These are phyloP conservation scores for Miniopterus natalensis DNA, from an alignment of 2,113 vertebrate genomes.

Conservation along the genomic window DNA sequence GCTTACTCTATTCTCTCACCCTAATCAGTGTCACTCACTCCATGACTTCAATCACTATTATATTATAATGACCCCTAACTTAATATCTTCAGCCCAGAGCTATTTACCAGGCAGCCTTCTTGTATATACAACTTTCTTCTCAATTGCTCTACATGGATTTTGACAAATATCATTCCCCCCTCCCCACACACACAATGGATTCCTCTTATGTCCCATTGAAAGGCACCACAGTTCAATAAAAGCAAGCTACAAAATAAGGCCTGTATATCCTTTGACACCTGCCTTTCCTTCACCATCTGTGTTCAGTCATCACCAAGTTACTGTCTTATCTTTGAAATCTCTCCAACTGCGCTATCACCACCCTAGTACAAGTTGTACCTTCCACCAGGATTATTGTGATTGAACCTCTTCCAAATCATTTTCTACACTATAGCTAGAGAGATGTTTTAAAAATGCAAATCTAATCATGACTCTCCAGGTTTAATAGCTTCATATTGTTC, in stretches of 20 bases:
- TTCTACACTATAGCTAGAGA: background rate
- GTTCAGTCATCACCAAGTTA: background rate
- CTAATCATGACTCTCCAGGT: background rate
- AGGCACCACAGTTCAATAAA: background rate
- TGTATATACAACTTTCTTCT: background rate
- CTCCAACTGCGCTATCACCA: background rate
- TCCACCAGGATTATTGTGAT: background rate
- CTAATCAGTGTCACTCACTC: background rate
- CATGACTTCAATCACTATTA: background rate
- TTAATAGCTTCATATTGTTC: background rate
- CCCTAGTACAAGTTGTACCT: background rate
- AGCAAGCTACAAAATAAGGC: background rate
- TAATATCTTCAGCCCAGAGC: background rate
- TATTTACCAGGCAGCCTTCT: background rate
- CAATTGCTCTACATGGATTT: background rate
- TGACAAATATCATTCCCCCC: background rate
- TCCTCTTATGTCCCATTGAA: background rate
- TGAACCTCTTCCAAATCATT: background rate
- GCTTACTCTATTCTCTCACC: background rate
- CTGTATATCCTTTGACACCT: background rate
- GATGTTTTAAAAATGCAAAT: conserved; percentile 32
- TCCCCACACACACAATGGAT: background rate
- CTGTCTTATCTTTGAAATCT: conserved; percentile 1
- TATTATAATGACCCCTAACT: background rate
- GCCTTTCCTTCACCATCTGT: background rate